Base-by-base conservation (phyloP, 2,797 vertebrate species). In the Macroramphosus scolopax region DNA sequence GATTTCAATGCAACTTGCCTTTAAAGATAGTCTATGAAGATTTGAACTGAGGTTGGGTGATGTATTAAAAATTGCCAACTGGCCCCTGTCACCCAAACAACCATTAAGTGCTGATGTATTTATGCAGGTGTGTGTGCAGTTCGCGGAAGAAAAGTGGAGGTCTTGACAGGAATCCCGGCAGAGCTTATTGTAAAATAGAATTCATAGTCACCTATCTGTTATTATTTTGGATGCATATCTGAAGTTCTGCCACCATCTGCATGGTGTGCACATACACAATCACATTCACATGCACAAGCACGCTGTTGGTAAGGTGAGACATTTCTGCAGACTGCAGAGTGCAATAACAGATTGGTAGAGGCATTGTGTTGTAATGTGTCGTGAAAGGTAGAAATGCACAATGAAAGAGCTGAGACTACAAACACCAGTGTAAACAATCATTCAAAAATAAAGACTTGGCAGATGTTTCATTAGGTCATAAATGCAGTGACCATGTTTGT, bases 1-100 rank as follows among this genome's bases (percentile, higher is more conserved):
- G 40, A 71, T 63, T 59, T 46, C 5, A 46, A 24, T 44, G 28
- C 47, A 50, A 10, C 14, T 6, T 6, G 22, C 37, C 20, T 32
- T 47, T 33, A 29, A 66, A 58, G 31, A 49, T 36, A 60, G 53
- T 20, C 20, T 40, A 32, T 48, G 33, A 26, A 24, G 24, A 33
- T 43, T 53, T 44, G 24, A 63, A 46, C n/a, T n/a, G n/a, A n/a
- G n/a, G n/a, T n/a, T n/a, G n/a, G n/a, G n/a, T n/a, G n/a, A n/a
- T n/a, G n/a, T n/a, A n/a, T n/a, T n/a, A n/a, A n/a, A n/a, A n/a
- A n/a, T n/a, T n/a, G n/a, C n/a, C n/a, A n/a, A n/a, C n/a, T n/a
- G n/a, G n/a, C n/a, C n/a, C n/a, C n/a, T n/a, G n/a, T n/a, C n/a
- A n/a, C n/a, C n/a, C n/a, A n/a, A n/a, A n/a, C n/a, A n/a, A n/a